These are phyloP conservation scores for Drosophila oshimai DNA, from an alignment of 1,140 invertebrate genomes.

Conservation along the genomic window DNA sequence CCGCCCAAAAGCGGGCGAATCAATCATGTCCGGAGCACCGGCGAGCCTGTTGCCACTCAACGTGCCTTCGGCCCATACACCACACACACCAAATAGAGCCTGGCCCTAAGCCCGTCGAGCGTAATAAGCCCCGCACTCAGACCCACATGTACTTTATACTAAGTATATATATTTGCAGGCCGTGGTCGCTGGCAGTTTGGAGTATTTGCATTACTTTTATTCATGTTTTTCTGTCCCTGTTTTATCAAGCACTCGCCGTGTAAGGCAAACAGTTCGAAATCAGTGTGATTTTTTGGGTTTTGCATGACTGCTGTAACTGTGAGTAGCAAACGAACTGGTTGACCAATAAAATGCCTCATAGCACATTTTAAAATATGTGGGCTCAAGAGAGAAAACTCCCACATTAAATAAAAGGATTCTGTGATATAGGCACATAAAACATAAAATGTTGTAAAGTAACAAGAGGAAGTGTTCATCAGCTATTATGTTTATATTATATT, in stretches of 20 bases:
- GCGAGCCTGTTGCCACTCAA: constrained; percentile 2
- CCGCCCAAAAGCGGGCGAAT: constrained; percentile 38
- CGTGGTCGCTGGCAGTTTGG: no score
- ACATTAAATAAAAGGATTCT: no score
- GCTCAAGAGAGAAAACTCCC: no score
- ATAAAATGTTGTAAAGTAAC: no score
- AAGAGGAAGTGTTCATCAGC: no score
- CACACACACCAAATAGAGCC: no score
- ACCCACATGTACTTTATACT: constrained; percentile 33
- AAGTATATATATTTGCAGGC: no score
- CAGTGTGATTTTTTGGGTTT: constrained; percentile 25
- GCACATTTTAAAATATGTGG: neutral
- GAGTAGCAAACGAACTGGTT: constrained; percentile 9
- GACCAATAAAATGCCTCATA: neutral
- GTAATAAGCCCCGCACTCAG: constrained; percentile 39
- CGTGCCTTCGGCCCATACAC: neutral
- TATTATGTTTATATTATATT: no score
- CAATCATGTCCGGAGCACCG: constrained; percentile 48
- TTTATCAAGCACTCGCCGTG: constrained; percentile 47
- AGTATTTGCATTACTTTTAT: constrained; percentile 19
- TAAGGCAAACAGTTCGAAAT: constrained; percentile 39
- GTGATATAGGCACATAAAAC: no score
- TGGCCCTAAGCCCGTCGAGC: constrained; percentile 17
- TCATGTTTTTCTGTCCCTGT: constrained; percentile 3
- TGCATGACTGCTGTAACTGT: constrained; percentile 8